Evolutionary conservation across 2,797 vertebrate species (phyloP).

Genomic region (Astyanax mexicanus): DNA sequence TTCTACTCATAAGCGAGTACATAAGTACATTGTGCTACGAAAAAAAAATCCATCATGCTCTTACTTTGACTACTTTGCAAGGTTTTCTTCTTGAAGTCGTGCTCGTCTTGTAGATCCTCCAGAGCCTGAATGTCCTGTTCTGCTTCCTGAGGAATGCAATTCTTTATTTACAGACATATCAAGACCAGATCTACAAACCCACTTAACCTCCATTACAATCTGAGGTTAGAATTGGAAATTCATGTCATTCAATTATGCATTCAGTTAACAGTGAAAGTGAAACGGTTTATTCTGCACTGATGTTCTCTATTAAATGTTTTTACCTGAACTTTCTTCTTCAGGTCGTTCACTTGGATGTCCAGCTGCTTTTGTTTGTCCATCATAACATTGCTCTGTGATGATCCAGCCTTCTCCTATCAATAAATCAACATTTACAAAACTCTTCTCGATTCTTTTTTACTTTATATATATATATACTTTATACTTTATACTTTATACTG

Average conservation of each 20-base stretch:
- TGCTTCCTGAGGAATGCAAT: constrained; percentile 70
- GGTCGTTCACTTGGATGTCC: constrained; percentile 75
- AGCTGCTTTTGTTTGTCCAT: constrained; percentile 83
- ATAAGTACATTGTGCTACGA: no score
- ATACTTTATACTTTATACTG: no score
- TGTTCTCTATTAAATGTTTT: constrained; percentile 26
- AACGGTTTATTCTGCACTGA: background rate
- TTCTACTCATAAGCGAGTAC: no score
- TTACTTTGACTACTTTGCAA: constrained; percentile 82
- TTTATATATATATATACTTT: no score
- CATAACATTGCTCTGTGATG: constrained; percentile 70
- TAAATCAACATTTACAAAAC: constrained; percentile 10
- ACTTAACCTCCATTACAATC: background rate
- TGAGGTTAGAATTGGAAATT: background rate
- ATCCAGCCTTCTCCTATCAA: constrained; percentile 72
- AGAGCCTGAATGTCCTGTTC: constrained; percentile 85
- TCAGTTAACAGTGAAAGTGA: background rate
- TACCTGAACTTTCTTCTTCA: constrained; percentile 82
- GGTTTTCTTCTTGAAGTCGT: constrained; percentile 87
- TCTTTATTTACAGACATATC: background rate
- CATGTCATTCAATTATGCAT: background rate
- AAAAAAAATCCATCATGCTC: no score
- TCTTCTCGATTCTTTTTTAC: no score
- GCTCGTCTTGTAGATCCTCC: constrained; percentile 87
- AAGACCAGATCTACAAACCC: no score